phyloP scores from a whole-genome alignment of 2,888 invertebrate genomes.

The Agrochola lota region DNA sequence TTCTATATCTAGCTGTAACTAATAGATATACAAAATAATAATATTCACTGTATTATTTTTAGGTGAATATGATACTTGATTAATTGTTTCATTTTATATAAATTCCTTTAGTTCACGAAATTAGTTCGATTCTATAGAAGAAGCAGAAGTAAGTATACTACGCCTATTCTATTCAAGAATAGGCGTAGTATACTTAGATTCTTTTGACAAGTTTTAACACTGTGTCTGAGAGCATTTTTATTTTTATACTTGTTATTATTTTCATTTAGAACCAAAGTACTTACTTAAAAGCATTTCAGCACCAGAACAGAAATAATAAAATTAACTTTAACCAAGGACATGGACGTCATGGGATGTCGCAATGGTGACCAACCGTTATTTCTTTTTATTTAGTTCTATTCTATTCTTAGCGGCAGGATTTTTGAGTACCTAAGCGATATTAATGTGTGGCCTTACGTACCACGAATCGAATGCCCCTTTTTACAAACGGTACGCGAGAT shows the following conservation, averaged over 20 bases:
- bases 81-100: not conserved
- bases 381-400: no score
- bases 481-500: not conserved
- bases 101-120: not conserved
- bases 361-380: no score
- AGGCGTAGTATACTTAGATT: not conserved
- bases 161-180: no score
- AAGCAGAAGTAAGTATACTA: no score
- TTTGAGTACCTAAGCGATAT: not conserved
- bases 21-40: constrained; percentile 59
- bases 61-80: constrained; percentile 19
- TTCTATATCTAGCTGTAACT: constrained; percentile 63
- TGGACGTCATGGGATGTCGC: no score
- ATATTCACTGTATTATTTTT: constrained; percentile 53
- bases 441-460: no score
- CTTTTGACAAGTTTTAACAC: not conserved
- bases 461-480: not conserved
- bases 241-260: not conserved
- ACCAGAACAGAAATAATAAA: not conserved
- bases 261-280: not conserved
- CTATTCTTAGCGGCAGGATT: not conserved
- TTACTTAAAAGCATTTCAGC: not conserved
- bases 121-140: not conserved
- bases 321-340: not conserved
- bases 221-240: not conserved